Percentiles rank a stretch among this genome's conserved stretches.
phyloP scores from a whole-genome alignment of 2,797 vertebrate genomes.

The Nyctibius grandis region DNA sequence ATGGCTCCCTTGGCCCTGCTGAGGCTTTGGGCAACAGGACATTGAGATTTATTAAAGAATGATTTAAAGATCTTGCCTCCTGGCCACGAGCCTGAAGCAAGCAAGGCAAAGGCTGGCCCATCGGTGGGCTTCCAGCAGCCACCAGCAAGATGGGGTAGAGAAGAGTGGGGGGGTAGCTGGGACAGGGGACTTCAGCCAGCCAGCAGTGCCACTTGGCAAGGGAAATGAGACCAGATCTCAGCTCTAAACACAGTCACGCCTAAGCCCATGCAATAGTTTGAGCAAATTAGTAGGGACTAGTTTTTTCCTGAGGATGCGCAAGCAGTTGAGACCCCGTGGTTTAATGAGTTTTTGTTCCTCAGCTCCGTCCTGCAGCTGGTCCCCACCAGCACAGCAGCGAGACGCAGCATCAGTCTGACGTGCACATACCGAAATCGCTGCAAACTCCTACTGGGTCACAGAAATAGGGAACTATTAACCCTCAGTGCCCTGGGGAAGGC shows the following conservation, averaged over 20 bases:
- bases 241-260: background rate
- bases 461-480: background rate
- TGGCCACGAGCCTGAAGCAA: background rate
- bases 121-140: background rate
- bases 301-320: background rate
- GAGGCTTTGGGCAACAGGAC: background rate
- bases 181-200: background rate
- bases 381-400: background rate
- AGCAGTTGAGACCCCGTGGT: accelerated
- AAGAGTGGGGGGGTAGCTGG: background rate
- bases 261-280: background rate
- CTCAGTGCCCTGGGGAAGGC: background rate
- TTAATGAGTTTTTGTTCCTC: background rate
- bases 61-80: background rate
- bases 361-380: background rate
- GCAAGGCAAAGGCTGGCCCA: background rate
- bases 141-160: background rate
- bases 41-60: background rate
- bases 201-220: background rate
- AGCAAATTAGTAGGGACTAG: background rate
- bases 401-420: accelerated
- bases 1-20: background rate
- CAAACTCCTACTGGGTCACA: background rate
- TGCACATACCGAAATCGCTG: background rate
- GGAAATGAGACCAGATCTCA: background rate